These are phyloP conservation scores for Morpho deidamia DNA, from an alignment of 2,888 invertebrate genomes.

Conservation along the genomic window DNA sequence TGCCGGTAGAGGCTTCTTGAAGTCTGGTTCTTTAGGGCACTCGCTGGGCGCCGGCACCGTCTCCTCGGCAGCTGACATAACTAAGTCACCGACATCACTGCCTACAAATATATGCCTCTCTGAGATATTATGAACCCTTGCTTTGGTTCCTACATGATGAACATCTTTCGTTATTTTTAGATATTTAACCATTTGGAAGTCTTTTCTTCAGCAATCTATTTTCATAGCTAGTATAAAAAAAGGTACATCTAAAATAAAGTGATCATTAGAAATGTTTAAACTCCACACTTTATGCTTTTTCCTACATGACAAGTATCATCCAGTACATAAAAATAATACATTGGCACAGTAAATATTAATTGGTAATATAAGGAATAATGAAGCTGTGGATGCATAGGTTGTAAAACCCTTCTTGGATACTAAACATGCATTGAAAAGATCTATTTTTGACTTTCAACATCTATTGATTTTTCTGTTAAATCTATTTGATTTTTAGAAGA, in stretches of 20 bases:
- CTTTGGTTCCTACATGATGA: conserved; percentile 1
- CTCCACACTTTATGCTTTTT: no score
- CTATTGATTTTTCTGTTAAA: no score
- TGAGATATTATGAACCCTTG: conserved; percentile 4
- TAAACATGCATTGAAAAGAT: no score
- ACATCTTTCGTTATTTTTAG: not conserved
- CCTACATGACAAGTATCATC: no score
- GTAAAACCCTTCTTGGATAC: no score
- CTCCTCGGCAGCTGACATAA: conserved; percentile 52
- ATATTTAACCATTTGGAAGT: conserved; percentile 7
- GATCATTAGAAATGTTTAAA: not conserved
- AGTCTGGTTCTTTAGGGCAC: conserved; percentile 2
- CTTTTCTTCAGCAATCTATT: conserved; percentile 2
- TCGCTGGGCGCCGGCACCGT: conserved; percentile 36
- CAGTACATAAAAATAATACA: no score
- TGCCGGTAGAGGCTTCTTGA: conserved; percentile 7
- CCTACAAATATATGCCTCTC: conserved; percentile 23
- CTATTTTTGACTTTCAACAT: no score
- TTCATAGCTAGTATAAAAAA: conserved; percentile 8
- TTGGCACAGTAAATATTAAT: no score
- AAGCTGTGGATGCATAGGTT: no score
- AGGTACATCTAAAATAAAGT: not conserved
- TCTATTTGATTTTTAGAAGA: no score
- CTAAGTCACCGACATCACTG: conserved; percentile 47
- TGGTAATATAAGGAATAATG: no score